Evolutionary conservation across 2,888 invertebrate genomes (phyloP), one percentile per base, ranked within the genome.

Genomic region (Meta bourneti): DNA sequence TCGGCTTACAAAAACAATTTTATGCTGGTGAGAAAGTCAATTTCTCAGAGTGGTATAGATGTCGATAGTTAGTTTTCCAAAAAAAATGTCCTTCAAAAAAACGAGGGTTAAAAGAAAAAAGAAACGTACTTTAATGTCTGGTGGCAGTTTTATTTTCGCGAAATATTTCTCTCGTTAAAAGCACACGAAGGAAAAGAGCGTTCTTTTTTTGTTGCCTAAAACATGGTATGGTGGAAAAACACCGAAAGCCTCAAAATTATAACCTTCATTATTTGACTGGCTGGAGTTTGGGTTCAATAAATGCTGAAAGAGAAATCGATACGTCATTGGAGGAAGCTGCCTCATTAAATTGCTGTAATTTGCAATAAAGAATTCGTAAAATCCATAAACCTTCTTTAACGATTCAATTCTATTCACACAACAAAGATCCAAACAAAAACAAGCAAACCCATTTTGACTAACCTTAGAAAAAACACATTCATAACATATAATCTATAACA

Each of bases 81-180:
- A 61, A 61, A 61, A 61, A 61, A 16, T 16, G 61, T 61, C 61
- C 61, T 16, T 16, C 5, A 61, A 61, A 9, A 61, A 61, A 61
- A 61, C 13, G 61, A 61, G 61, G 61, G 16, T 6, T 61, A 61
- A 61, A 16, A 16, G 9, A 61, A 61, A 11, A 61, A 61, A 61
- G 16, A 61, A 61, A 61, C 11, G 13, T 16, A 61, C 61, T 61
- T 61, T 61, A 61, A 61, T 61, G 61, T 61, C 11, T 61, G 11
- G 61, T 61, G 13, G 61, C 61, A 61, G 61, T 61, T 61, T 61
- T 61, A 61, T 61, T 61, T 61, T 61, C 13, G 13, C 61, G 61
- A 61, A 61, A 61, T 61, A 61, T 61, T 61, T 61, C 61, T 61
- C 61, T 61, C 61, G 61, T 61, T 61, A 77, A 77, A 77, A 77